Evolutionary conservation across 37 sponge, comb jelly and placozoan species (phyloP).

Genomic region (Aplysina aerophoba): DNA sequence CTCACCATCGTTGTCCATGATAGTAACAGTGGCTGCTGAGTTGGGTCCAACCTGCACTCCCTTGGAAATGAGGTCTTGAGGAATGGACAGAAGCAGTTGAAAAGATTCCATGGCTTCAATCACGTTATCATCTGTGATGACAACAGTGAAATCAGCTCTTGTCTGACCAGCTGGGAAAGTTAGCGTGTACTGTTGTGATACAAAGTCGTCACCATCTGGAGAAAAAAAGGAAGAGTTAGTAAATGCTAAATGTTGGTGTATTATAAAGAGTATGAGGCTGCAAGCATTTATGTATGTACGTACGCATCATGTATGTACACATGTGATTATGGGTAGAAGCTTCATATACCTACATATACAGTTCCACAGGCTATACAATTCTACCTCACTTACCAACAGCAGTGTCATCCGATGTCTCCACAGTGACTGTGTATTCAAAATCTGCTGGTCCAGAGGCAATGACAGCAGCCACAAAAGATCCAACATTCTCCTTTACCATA

Average conservation of each 20-base stretch:
- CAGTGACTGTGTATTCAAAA: not conserved
- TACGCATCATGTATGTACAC: no score
- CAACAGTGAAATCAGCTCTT: not conserved
- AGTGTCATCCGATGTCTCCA: not conserved
- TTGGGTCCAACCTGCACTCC: slow-evolving; percentile 12
- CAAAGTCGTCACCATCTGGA: no score
- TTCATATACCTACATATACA: no score
- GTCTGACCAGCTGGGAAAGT: no score
- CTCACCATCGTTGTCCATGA: slow-evolving; percentile 37
- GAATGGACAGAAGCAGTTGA: not conserved
- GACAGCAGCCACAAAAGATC: not conserved
- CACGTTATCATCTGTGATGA: slow-evolving; percentile 9
- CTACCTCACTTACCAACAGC: slow-evolving; percentile 1
- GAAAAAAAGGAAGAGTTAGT: no score
- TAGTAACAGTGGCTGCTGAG: not conserved
- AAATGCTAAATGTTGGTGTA: no score
- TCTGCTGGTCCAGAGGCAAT: not conserved
- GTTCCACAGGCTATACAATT: no score
- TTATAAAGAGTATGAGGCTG: not conserved
- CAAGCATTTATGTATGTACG: no score
- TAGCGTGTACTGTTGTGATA: no score
- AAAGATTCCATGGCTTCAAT: slow-evolving; percentile 10
- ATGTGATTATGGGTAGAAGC: no score
- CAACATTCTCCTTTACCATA: no score
- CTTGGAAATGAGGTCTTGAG: slow-evolving; percentile 2